phyloP scores from a whole-genome alignment of 2,888 invertebrate genomes.

The Eulithis testata region DNA sequence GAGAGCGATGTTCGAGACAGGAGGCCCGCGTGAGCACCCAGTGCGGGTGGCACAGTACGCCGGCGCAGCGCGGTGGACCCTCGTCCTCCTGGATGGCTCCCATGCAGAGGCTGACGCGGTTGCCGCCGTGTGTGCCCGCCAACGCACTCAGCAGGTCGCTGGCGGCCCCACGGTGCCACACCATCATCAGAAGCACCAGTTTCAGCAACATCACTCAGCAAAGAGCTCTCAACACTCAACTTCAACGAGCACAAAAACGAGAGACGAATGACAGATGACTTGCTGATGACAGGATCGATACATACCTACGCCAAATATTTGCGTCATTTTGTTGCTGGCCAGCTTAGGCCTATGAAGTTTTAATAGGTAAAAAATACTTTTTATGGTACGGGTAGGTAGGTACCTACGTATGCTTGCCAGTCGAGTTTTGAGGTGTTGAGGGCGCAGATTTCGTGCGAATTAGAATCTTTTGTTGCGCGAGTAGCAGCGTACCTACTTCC shows the following conservation, averaged over 20 bases:
- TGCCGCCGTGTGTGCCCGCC: slow-evolving; percentile 37
- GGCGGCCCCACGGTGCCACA: slow-evolving; percentile 14
- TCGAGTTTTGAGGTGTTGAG: no score
- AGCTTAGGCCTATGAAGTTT: background rate
- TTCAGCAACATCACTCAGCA: slow-evolving; percentile 13
- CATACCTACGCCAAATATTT: background rate
- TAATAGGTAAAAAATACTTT: background rate
- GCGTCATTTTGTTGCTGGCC: slow-evolving; percentile 2
- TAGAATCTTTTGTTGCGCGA: no score
- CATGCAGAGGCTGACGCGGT: slow-evolving; percentile 41
- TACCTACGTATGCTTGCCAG: background rate
- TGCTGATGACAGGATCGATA: background rate
- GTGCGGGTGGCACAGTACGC: slow-evolving; percentile 49
- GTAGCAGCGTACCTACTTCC: no score
- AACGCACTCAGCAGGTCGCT: slow-evolving; percentile 37
- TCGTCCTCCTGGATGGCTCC: slow-evolving; percentile 17
- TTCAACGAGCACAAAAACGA: background rate
- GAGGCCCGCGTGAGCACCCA: slow-evolving; percentile 44
- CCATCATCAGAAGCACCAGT: slow-evolving; percentile 16
- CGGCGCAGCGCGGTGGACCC: slow-evolving; percentile 39
- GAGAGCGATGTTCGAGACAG: slow-evolving; percentile 34
- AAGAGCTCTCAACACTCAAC: no score
- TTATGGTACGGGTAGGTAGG: background rate
- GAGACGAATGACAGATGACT: slow-evolving; percentile 5
- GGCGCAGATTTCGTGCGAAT: no score